These are phyloP conservation scores for Cremastinae sp. DNA, from an alignment of 2,888 invertebrate genomes.

Conservation along the genomic window DNA sequence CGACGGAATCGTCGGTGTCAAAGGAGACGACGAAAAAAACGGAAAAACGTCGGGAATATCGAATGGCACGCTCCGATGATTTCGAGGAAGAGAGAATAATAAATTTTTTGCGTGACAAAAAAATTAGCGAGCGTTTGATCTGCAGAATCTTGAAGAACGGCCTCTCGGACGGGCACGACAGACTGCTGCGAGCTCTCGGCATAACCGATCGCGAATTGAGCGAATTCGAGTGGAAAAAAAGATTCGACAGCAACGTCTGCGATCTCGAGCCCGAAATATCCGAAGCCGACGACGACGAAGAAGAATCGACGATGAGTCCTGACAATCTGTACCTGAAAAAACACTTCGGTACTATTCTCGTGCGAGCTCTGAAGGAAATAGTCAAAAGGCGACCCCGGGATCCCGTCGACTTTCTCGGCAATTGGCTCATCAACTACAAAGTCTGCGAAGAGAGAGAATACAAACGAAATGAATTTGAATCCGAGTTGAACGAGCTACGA, in stretches of 20 bases:
- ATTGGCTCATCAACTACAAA: constrained; percentile 81
- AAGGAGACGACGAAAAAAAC: background rate
- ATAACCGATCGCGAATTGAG: constrained; percentile 28
- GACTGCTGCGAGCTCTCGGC: constrained; percentile 32
- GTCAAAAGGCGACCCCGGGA: constrained; percentile 80
- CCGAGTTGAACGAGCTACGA: constrained; percentile 55
- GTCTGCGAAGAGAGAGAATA: constrained; percentile 77
- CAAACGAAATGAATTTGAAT: constrained; percentile 52
- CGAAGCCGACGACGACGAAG: background rate
- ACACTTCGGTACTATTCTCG: constrained; percentile 32
- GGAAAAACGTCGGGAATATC: background rate
- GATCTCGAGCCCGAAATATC: background rate
- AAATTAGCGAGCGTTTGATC: constrained; percentile 39
- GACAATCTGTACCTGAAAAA: constrained; percentile 44
- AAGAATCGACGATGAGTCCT: constrained; percentile 22
- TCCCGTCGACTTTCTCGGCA: constrained; percentile 81
- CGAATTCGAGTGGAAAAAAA: constrained; percentile 21
- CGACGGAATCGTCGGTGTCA: background rate
- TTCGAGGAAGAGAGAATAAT: constrained; percentile 25
- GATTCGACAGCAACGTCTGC: constrained; percentile 11
- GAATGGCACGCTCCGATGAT: constrained; percentile 4
- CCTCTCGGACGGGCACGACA: constrained; percentile 18
- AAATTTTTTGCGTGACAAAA: constrained; percentile 32
- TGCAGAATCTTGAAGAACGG: constrained; percentile 31
- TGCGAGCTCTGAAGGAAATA: constrained; percentile 79